These are phyloP conservation scores for Hyles lineata DNA, from an alignment of 2,888 invertebrate genomes.

Conservation along the genomic window DNA sequence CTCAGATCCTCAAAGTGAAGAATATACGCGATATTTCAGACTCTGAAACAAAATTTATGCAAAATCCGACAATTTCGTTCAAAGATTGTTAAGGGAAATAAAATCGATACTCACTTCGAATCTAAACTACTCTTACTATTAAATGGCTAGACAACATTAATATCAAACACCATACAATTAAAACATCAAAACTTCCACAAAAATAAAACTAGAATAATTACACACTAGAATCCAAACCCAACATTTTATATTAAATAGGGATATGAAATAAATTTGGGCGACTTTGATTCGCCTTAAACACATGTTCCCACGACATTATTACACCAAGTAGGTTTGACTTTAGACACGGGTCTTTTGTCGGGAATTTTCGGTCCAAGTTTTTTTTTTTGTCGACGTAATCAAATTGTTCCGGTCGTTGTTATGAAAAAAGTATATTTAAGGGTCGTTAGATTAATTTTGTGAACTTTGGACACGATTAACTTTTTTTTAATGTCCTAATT, in stretches of 20 bases:
- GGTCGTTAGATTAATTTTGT: constrained; percentile 11
- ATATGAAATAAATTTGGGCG: not conserved
- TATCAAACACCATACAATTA: too few relatives aligned
- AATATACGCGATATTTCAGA: too few relatives aligned
- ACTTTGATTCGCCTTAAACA: constrained; percentile 40
- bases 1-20: too few relatives aligned
- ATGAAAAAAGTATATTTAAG: constrained; percentile 1
- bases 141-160: too few relatives aligned
- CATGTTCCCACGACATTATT: constrained; percentile 70
- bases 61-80: too few relatives aligned
- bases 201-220: not conserved
- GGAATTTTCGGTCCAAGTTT: constrained; percentile 51
- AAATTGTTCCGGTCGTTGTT: constrained; percentile 4
- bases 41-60: too few relatives aligned
- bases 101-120: too few relatives aligned
- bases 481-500: not conserved
- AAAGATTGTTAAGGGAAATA: too few relatives aligned
- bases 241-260: not conserved
- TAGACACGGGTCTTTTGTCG: constrained; percentile 63
- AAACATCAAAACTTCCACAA: not conserved
- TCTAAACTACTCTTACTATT: too few relatives aligned
- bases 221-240: not conserved
- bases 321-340: constrained; percentile 69
- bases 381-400: not conserved
- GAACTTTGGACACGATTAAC: not conserved